Evolutionary conservation across 2,113 vertebrate species (phyloP).

Genomic region (Antechinus stuartii): DNA sequence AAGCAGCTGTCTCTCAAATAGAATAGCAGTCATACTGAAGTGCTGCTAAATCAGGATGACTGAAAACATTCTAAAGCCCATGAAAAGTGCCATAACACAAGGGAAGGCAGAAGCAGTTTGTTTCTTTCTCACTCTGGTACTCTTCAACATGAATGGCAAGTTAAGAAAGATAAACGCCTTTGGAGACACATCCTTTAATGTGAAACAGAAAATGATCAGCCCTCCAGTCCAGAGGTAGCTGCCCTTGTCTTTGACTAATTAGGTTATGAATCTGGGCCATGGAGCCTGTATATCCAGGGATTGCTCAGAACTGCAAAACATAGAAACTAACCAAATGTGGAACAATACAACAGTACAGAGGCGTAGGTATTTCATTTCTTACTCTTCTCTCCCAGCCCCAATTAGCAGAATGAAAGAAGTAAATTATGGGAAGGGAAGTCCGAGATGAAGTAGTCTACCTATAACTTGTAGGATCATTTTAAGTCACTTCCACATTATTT

Average conservation of each 20-base stretch:
- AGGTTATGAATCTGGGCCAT: conserved; percentile 59
- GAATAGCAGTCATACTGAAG: conserved; percentile 69
- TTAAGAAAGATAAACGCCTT: conserved; percentile 71
- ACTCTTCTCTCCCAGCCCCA: background rate
- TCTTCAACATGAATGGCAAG: conserved; percentile 56
- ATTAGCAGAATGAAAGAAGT: conserved; percentile 29
- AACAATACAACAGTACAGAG: conserved; percentile 15
- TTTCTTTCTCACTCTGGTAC: conserved; percentile 52
- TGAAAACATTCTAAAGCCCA: conserved; percentile 9
- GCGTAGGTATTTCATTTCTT: conserved; percentile 19
- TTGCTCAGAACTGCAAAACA: conserved; percentile 37
- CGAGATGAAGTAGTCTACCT: conserved; percentile 29
- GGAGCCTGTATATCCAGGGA: conserved; percentile 54
- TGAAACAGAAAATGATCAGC: conserved; percentile 57
- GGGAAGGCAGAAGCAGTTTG: conserved; percentile 46
- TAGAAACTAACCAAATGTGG: background rate
- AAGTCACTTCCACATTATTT: conserved; percentile 21
- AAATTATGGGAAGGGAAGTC: conserved; percentile 3
- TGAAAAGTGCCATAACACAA: conserved; percentile 12
- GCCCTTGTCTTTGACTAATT: conserved; percentile 75
- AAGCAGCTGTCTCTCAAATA: conserved; percentile 79
- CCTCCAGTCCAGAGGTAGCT: conserved; percentile 61
- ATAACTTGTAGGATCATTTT: conserved; percentile 9
- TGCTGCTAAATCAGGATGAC: conserved; percentile 66
- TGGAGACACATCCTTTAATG: conserved; percentile 46